Conservation (phyloP, 2,797 vertebrate species). For the Hephaestus fuliginosus region DNA sequence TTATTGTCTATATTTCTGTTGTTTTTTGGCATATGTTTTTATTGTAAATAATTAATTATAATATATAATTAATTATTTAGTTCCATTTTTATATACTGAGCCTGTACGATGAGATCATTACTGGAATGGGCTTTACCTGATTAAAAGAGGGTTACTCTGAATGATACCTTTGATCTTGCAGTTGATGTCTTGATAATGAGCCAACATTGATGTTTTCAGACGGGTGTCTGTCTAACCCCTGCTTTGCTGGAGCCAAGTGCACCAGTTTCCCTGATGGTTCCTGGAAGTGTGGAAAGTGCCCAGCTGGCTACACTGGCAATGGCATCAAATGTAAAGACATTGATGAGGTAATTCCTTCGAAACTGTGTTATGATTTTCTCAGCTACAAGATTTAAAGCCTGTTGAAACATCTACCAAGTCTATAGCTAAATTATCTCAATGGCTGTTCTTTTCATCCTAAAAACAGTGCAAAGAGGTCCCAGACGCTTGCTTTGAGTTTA, state of each 20-base stretch:
- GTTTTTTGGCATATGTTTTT: conserved; percentile 7
- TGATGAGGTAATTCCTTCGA: conserved; percentile 88
- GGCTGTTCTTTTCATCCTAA: conserved; percentile 13
- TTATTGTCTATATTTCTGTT: background rate
- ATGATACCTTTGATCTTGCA: conserved; percentile 5
- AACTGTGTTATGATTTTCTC: background rate
- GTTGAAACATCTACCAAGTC: background rate
- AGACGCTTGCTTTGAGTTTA: conserved; percentile 94
- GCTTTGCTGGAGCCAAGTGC: conserved; percentile 93
- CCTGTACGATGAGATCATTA: conserved; percentile 10
- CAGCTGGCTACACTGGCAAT: conserved; percentile 92
- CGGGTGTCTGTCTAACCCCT: conserved; percentile 97
- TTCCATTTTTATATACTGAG: background rate
- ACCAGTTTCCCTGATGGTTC: conserved; percentile 94
- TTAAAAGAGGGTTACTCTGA: conserved; percentile 12
- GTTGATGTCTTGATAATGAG: conserved; percentile 29
- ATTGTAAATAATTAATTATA: no score
- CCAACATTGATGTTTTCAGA: conserved; percentile 83
- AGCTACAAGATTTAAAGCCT: background rate
- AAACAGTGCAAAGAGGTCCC: conserved; percentile 94
- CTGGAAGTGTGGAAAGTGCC: conserved; percentile 97
- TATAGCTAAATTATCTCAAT: background rate
- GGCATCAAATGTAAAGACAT: conserved; percentile 94
- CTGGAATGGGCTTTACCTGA: background rate
- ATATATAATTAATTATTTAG: conserved; percentile 1